Evolutionary conservation across 2,113 vertebrate genomes (phyloP).

Genomic region (Perca flavescens): DNA sequence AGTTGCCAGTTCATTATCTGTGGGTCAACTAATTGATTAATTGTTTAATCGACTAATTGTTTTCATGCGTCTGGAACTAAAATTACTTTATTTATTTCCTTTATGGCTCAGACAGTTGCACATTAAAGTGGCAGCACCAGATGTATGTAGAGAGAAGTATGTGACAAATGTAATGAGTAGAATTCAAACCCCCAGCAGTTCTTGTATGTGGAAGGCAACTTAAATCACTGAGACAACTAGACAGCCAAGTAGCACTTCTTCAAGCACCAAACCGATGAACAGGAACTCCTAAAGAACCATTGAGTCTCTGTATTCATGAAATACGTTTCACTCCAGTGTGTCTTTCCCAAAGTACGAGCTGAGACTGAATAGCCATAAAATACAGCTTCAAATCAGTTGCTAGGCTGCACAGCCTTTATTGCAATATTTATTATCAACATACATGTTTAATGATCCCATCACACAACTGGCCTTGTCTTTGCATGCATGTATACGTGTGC

Average conservation of each 20-base stretch:
- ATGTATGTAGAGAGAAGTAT: background rate
- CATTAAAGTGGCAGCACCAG: background rate
- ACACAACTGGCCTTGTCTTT: constrained; percentile 37
- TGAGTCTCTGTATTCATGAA: constrained; percentile 24
- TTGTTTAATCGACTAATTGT: background rate
- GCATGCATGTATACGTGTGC: constrained; percentile 6
- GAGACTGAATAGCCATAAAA: constrained; percentile 9
- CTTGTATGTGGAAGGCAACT: background rate
- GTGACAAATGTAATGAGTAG: constrained; percentile 30
- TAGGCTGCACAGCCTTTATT: constrained; percentile 16
- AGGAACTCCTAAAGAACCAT: constrained; percentile 2
- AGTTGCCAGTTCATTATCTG: background rate
- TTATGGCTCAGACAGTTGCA: background rate
- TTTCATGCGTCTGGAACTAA: background rate
- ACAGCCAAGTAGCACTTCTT: constrained; percentile 11
- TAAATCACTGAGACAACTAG: constrained; percentile 25
- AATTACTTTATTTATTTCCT: background rate
- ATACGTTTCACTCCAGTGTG: constrained; percentile 12
- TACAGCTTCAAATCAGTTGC: constrained; percentile 25
- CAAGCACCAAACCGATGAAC: constrained; percentile 16
- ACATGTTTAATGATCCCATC: constrained; percentile 58
- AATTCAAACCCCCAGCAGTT: constrained; percentile 15
- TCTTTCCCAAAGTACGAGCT: background rate
- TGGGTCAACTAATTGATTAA: background rate
- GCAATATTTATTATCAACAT: constrained; percentile 53